phyloP scores from a whole-genome alignment of 2,888 invertebrate species.

The Lucinisca nassula region DNA sequence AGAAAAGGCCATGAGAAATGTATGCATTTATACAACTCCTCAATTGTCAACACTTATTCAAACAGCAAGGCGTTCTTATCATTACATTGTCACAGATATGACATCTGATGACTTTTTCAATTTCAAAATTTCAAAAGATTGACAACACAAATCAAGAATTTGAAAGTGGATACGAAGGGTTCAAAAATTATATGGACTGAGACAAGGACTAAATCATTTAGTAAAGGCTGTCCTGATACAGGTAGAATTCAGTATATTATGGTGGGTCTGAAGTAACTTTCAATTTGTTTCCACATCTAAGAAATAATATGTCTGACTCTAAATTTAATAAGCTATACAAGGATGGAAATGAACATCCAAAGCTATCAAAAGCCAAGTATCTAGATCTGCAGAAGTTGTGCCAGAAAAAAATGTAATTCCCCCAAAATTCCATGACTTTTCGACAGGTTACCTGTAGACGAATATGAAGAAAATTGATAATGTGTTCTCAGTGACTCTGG shows the following conservation, averaged over 20 bases:
- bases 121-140: constrained; percentile 5
- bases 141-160: not conserved
- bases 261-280: too few relatives aligned
- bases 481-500: not conserved
- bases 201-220: constrained; percentile 2
- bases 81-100: constrained; percentile 12
- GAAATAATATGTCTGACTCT: not conserved
- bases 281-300: constrained; percentile 8
- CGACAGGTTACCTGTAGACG: not conserved
- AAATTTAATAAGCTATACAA: not conserved
- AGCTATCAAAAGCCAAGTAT: not conserved
- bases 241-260: constrained; percentile 5
- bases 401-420: constrained; percentile 8
- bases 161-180: not conserved
- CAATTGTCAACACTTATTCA: constrained; percentile 8
- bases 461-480: not conserved
- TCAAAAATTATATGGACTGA: constrained; percentile 21
- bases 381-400: not conserved
- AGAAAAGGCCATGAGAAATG: not conserved
- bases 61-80: constrained; percentile 6
- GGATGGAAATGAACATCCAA: not conserved
- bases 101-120: not conserved
- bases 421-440: not conserved
- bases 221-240: not conserved
- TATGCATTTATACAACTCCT: constrained; percentile 14